Conservation (phyloP, 35 echinoderm and acorn worm genomes). For the Strongylocentrotus purpuratus region DNA sequence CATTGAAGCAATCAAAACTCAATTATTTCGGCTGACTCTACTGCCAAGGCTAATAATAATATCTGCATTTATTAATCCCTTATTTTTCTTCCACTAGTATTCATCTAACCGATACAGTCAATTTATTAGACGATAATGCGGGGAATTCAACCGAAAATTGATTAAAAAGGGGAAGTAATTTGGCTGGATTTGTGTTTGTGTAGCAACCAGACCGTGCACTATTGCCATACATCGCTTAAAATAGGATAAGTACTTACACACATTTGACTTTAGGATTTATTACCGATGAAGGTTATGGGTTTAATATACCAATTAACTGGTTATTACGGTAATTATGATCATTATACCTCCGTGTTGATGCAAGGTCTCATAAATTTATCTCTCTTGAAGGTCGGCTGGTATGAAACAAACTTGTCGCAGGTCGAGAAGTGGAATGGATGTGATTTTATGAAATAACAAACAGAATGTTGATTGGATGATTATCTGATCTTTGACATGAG, state of each 20-base stretch:
- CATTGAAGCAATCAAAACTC: background rate
- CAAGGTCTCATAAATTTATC: background rate
- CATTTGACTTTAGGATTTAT: background rate
- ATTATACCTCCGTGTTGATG: background rate
- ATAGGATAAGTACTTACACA: background rate
- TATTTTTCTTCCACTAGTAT: background rate
- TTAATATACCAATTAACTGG: background rate
- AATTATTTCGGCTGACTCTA: background rate
- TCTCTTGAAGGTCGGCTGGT: background rate
- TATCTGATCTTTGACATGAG: too few relatives aligned
- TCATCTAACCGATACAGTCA: background rate
- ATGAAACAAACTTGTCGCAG: too few relatives aligned
- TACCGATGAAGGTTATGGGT: background rate
- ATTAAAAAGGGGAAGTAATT: constrained; percentile 18
- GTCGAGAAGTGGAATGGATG: too few relatives aligned
- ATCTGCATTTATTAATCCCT: background rate
- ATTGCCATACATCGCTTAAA: background rate
- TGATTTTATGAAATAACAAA: background rate
- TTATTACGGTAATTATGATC: constrained; percentile 12
- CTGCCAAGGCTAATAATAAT: background rate
- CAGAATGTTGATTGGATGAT: too few relatives aligned
- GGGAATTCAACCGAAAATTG: background rate
- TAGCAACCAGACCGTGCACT: background rate
- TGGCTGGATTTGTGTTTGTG: background rate
- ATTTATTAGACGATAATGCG: background rate